Evolutionary conservation across 2,113 vertebrate species (phyloP), one percentile per base, ranked within the genome.

Genomic region (Ophthalmolycus amberensis): DNA sequence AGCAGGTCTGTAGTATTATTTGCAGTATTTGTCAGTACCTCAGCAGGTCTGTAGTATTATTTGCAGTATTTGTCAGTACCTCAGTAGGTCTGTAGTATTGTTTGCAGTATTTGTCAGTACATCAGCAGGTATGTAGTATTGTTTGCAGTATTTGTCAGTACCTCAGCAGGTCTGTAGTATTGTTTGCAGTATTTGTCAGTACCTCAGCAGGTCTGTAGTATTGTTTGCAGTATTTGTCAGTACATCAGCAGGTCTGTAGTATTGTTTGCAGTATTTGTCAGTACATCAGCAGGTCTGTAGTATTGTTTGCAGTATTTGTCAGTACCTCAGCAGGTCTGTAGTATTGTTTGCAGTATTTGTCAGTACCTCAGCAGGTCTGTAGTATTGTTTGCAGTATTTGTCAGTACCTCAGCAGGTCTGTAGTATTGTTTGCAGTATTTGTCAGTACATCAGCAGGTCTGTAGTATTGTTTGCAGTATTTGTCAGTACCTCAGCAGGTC

Each of bases 201-300:
- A 99, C 97, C 94, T 95, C 90, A 2, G 90, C 88, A 27, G 97
- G 97, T 91, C 98, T 95, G 80, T 95, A 99, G 93, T 94, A 97
- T 27, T 25, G 25, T 25, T 25, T 25, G 25, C 59, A 64, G 54
- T 71, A 40, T 18, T 44, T 77, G n/a, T 46, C 8, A 7, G 64
- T 95, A 99, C 97, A 94, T 95, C 90, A 2, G 90, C 88, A 27
- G 97, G 97, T 91, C 98, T 95, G 80, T 95, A 99, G 93, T 94
- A 97, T 27, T 25, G 25, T 25, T 25, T 25, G 25, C 59, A 64
- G 54, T 71, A 40, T 18, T 52, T 77, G n/a, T 46, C 8, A 7
- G 64, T 95, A 99, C 97, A 94, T 95, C 90, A 2, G 90, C 88
- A 27, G 97, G 97, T 91, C 98, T 95, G 80, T 95, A 99, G 93